phyloP scores from a whole-genome alignment of 30 jellyfish, hydroid and myxozoan species.

The Cassiopea xamachana region DNA sequence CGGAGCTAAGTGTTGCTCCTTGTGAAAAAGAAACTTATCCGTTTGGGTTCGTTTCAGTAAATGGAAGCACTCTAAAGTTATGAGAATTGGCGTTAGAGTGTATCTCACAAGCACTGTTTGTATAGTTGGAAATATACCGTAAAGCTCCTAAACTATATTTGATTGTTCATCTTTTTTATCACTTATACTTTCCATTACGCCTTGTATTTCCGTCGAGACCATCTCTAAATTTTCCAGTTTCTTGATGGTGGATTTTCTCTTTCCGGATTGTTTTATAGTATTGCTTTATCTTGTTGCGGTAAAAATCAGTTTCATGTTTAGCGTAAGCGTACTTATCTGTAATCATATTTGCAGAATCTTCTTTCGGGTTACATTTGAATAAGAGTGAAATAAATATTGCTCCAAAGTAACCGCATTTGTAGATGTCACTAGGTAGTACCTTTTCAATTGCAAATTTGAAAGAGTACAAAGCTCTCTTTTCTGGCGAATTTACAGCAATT shows the following conservation, averaged over 20 bases:
- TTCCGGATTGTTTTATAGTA: neutral
- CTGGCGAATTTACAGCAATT: no score
- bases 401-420: neutral
- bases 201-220: neutral
- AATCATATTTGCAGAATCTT: neutral
- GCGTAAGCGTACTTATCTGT: neutral
- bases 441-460: neutral
- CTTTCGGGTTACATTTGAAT: neutral
- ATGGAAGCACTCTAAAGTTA: neutral
- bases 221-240: neutral
- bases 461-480: neutral
- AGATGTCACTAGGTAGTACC: neutral
- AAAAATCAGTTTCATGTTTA: neutral
- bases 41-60: conserved; percentile 39
- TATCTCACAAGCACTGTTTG: neutral
- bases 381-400: neutral
- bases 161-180: neutral
- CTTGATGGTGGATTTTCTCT: neutral
- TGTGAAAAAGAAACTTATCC: conserved; percentile 70
- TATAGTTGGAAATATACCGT: neutral
- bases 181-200: neutral
- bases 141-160: neutral
- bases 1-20: conserved; percentile 45
- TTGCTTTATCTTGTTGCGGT: neutral
- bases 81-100: neutral